A percentile compares a stretch with the other conserved stretches of the same genome.
Evolutionary conservation across 2,888 invertebrate genomes (phyloP).

Genomic region (Caenorhabditis angaria): DNA sequence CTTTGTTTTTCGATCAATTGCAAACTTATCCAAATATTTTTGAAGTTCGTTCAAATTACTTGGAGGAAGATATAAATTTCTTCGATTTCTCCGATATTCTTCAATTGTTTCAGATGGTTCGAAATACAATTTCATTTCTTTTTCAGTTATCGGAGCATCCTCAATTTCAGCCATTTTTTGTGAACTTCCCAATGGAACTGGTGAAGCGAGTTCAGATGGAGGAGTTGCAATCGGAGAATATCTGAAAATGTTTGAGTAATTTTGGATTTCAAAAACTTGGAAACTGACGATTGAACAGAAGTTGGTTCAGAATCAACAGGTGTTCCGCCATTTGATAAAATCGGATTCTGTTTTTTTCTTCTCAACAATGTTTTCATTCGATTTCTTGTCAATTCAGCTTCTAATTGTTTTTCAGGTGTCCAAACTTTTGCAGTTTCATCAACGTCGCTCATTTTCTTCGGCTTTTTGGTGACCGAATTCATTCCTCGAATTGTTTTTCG

Average conservation of each 20-base stretch:
- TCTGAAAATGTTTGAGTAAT: slow-evolving; percentile 11
- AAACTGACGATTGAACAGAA: slow-evolving; percentile 19
- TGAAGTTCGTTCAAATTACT: slow-evolving; percentile 21
- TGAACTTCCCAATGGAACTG: background rate
- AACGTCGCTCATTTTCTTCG: slow-evolving; percentile 29
- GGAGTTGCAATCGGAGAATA: slow-evolving; percentile 40
- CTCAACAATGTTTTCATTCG: slow-evolving; percentile 51
- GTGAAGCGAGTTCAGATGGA: slow-evolving; percentile 16
- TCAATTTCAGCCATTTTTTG: slow-evolving; percentile 14
- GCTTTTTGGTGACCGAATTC: slow-evolving; percentile 26
- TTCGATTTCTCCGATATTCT: slow-evolving; percentile 41
- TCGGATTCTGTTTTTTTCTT: slow-evolving; percentile 26
- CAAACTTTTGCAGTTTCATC: slow-evolving; percentile 35
- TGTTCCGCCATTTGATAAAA: slow-evolving; percentile 17
- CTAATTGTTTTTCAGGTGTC: slow-evolving; percentile 58
- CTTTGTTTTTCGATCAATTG: slow-evolving; percentile 38
- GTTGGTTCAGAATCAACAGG: slow-evolving; percentile 38
- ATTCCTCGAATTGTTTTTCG: slow-evolving; percentile 36
- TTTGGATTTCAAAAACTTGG: background rate
- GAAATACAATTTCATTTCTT: slow-evolving; percentile 56
- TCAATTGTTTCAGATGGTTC: slow-evolving; percentile 52
- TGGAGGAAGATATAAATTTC: slow-evolving; percentile 52
- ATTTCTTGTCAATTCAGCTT: slow-evolving; percentile 57
- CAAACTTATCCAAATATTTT: slow-evolving; percentile 12
- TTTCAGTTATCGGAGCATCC: slow-evolving; percentile 43